Conservation (phyloP, 53 echinoderm and acorn worm genomes). For the Temnopleurus reevesii region DNA sequence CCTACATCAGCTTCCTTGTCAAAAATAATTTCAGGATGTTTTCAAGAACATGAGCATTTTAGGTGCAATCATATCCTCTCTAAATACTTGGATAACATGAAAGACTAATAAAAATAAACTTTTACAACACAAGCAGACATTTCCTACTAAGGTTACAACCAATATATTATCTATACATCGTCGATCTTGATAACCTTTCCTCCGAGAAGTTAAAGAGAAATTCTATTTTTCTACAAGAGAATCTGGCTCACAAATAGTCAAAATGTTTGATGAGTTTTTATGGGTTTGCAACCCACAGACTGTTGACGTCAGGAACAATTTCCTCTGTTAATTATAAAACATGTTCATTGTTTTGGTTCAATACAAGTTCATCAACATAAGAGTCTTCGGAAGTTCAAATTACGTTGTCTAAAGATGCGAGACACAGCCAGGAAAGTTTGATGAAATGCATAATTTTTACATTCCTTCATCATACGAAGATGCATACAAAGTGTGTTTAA, state of each 20-base stretch:
- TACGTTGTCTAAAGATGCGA: too few species aligned
- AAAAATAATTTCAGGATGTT: too few species aligned
- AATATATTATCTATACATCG: background rate
- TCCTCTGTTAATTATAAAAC: background rate
- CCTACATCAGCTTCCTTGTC: too few species aligned
- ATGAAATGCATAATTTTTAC: too few species aligned
- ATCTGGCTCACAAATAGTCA: background rate
- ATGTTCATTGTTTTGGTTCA: background rate
- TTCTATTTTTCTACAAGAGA: background rate
- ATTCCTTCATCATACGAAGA: too few species aligned
- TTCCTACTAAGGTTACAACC: background rate
- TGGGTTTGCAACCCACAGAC: background rate
- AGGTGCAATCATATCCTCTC: background rate
- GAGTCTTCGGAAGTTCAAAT: background rate
- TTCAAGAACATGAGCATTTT: too few species aligned
- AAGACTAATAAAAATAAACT: background rate
- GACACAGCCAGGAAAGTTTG: too few species aligned
- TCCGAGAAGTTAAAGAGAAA: background rate
- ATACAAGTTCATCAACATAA: background rate
- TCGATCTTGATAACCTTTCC: constrained; percentile 31
- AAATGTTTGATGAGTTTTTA: constrained; percentile 23
- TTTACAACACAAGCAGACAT: background rate
- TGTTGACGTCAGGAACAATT: background rate
- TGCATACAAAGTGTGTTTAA: too few species aligned
- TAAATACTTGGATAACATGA: background rate